Evolutionary conservation across 2,797 vertebrate genomes (phyloP), one percentile per base, ranked within the genome.

Genomic region (Salarias fasciatus): DNA sequence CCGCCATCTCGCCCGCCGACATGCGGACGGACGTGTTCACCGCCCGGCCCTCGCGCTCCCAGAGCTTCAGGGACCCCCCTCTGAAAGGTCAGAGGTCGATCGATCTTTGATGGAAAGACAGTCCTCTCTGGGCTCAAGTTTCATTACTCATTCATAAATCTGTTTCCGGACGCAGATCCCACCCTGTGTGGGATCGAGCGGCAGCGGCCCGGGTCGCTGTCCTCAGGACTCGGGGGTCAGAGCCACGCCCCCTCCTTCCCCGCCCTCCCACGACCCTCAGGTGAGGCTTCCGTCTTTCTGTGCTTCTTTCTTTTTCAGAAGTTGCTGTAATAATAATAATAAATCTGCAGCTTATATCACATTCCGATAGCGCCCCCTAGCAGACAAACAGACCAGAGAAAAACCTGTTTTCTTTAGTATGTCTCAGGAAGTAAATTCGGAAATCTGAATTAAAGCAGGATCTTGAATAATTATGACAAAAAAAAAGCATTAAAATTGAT

Each of bases 1-100:
- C 93, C 3, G 52, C 79, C 1, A 90, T 94, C 70, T 94, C 95
- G 10, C 92, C 95, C 0, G 93, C 95, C 0, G 95, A 96, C 79
- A 92, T 94, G 44, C 91, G 94, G 11, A 90, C 93, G 0, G 95
- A 96, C 60, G 94, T 88, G 37, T 96, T 95, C 72, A 95, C 95
- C 0, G 92, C 94, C 41, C 92, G 94, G 15, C 94, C 91, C 0
- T 88, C 90, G 5, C 91, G 93, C 79, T 92, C 92, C 28, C 92
- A 93, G 62, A 88, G 92, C 86, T 93, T 92, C 82, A 85, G 76
- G 81, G 92, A 91, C 80, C 92, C 81, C 42, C 81, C 88, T 72
- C 87, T 93, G 58, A 94, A 93, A 93, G 93, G 93, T 93, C 31
- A 14, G 76, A 45, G 52, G 11, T 28, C 6, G 30, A 18, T 28